Base-by-base conservation (phyloP, 2,888 invertebrate genomes). In the Hyppa rectilinea region DNA sequence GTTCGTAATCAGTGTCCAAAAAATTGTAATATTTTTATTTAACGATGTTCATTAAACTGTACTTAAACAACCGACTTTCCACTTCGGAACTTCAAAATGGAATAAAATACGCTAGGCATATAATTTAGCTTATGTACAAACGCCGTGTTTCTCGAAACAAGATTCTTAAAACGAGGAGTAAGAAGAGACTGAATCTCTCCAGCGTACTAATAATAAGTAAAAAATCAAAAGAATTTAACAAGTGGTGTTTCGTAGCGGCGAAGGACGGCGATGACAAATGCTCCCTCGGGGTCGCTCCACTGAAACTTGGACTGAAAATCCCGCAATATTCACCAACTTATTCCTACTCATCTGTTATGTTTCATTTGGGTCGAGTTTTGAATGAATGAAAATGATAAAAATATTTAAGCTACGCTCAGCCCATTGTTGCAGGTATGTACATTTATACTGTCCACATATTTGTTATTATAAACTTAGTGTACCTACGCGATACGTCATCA, bases 311-410 rank as follows among this genome's bases (percentile, higher is more conserved):
- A 81, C 87, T 75, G 81, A 81, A 87, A 89, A 87, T 81, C 86
- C 86, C 86, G 84, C 87, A 89, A 85, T 83, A 76, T 84, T 82
- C 87, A 78, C 82, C 86, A 82, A 91, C 86, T 91, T 89, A 88
- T 87, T 89, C 81, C 83, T 84, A 59, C 66, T 83, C 68, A 79
- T 82, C 85, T 85, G 87, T 89, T 89, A 90, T 86, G 88, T 90
- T 91, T 89, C 87, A 90, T 90, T 90, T 87, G 86, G 83, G 87
- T 82, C 80, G 84, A 76, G 83, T 87, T 87, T 89, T n/a, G n/a
- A n/a, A n/a, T n/a, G n/a, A 89, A 91, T 91, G 87, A 87, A 89
- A 90, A 91, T 87, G 81, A 85, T 87, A 89, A 89, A 88, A 89
- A 87, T 86, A 86, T 86, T 87, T 81, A 80, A 83, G 78, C 80